phyloP scores from a whole-genome alignment of 2,888 invertebrate species.

The Lapara coniferarum region DNA sequence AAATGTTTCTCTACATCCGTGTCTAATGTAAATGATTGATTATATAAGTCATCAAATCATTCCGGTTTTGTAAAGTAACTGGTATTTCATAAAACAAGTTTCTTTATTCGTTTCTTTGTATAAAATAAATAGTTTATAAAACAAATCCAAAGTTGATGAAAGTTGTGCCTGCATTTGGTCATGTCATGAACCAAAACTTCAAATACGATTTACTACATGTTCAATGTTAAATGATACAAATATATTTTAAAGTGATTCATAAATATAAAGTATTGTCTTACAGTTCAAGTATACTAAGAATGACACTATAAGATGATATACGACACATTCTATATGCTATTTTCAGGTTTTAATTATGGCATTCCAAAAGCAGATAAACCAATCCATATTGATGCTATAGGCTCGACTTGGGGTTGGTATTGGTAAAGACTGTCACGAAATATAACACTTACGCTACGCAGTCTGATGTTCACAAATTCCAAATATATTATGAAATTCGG shows the following conservation, averaged over 20 bases:
- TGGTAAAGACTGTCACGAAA: neutral
- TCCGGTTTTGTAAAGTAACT: too few relatives aligned
- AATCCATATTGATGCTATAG: slow-evolving; percentile 19
- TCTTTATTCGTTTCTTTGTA: neutral
- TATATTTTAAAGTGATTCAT: neutral
- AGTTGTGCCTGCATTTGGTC: too few relatives aligned
- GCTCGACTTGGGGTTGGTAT: neutral
- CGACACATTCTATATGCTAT: slow-evolving; percentile 12
- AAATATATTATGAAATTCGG: slow-evolving; percentile 54
- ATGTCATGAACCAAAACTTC: neutral
- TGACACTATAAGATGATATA: neutral
- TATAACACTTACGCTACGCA: slow-evolving; percentile 10
- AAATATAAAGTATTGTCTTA: slow-evolving; percentile 19
- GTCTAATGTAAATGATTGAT: neutral
- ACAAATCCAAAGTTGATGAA: too few relatives aligned
- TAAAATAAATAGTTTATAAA: neutral
- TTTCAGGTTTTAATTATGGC: slow-evolving; percentile 23
- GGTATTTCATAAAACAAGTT: neutral
- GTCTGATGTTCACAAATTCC: slow-evolving; percentile 19
- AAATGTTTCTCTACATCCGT: neutral
- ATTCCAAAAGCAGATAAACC: slow-evolving; percentile 15
- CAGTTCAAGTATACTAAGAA: slow-evolving; percentile 3
- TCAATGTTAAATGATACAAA: slow-evolving; percentile 4
- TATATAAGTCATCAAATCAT: neutral
- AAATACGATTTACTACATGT: slow-evolving; percentile 11